Base-by-base conservation (phyloP, 2,113 vertebrate species). In the Hoplias malabaricus region DNA sequence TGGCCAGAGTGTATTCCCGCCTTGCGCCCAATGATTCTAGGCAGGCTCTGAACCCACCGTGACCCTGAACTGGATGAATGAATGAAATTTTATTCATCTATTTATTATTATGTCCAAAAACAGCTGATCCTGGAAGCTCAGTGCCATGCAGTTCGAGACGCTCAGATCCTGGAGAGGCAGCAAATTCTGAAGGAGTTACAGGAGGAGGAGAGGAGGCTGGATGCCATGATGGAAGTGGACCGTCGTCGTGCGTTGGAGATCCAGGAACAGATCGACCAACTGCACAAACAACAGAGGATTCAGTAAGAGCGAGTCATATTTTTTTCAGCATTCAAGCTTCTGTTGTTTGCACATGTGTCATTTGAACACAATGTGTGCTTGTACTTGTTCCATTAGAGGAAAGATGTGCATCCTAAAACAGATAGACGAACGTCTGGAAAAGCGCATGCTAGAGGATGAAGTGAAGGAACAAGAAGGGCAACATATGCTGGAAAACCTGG, bases 141-240 rank as follows among this genome's bases (percentile, higher is more conserved):
- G 81, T 96, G 95, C 83, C 94, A 96, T n/a, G 94, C 95, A 21
- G 93, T 94, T 36, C 88, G 93, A 0, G 95, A 96, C 2, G 82
- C 86, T 0, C 96, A 98, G 81, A 91, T 96, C 67, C 84, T 93
- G 4, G 96, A 98, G 88, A 98, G 93, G 90, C 83, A 80, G 78
- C 87, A 92, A 83, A 94, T 96, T 2, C 61, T 83, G 0, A 81
- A 67, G 0, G 94, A 96, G 82, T 0, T 95, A 81, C 68, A 80
- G 1, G 90, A 92, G 5, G 96, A 98, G 79, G 94, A 96, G 78
- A 90, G 80, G 82, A 90, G 94, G 0, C 79, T 98, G 86, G 93
- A 92, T 77, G 83, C 69, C 54, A 93, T 97, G 94, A 97, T 97
- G 96, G 96, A 97, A 83, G 82, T 86, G 61, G 93, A 95, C 12